Conservation (phyloP, 23 tunicate genomes). For the Botrylloides violaceus region DNA sequence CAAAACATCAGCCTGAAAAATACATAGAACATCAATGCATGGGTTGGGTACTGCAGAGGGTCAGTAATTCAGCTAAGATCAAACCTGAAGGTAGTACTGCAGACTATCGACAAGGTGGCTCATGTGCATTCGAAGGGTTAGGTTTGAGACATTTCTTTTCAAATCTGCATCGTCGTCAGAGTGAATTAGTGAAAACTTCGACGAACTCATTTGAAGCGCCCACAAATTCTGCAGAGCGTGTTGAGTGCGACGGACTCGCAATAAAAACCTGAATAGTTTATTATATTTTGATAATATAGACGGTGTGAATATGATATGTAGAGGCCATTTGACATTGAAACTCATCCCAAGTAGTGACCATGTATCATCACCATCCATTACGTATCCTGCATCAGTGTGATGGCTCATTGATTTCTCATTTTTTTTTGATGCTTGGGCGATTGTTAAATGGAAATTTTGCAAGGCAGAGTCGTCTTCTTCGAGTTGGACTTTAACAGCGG, state of each 20-base stretch:
- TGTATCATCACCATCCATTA: conserved; percentile 36
- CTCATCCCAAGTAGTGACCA: conserved; percentile 78
- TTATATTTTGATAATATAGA: conserved; percentile 62
- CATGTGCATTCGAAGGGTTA: conserved; percentile 69
- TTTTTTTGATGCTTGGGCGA: not conserved
- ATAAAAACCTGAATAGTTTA: conserved; percentile 66
- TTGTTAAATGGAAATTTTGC: conserved; percentile 46
- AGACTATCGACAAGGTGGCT: conserved; percentile 81
- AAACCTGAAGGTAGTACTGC: conserved; percentile 72
- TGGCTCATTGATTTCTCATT: not conserved
- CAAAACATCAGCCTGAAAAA: conserved; percentile 72
- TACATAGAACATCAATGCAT: not conserved
- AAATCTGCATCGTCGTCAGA: not conserved
- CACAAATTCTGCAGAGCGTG: conserved; percentile 52
- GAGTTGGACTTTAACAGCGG: conserved; percentile 69
- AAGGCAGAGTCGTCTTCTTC: conserved; percentile 56
- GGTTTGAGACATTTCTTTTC: conserved; percentile 3
- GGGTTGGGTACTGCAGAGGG: too few species aligned
- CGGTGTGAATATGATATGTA: conserved; percentile 80
- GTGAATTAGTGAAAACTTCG: conserved; percentile 22
- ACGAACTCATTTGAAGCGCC: conserved; percentile 45
- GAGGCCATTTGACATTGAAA: conserved; percentile 84
- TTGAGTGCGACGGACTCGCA: conserved; percentile 68
- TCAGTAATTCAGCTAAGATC: too few species aligned
- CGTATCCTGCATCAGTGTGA: not conserved